Evolutionary conservation across 2,888 invertebrate genomes (phyloP).

Genomic region (Acanthopleura granulata): DNA sequence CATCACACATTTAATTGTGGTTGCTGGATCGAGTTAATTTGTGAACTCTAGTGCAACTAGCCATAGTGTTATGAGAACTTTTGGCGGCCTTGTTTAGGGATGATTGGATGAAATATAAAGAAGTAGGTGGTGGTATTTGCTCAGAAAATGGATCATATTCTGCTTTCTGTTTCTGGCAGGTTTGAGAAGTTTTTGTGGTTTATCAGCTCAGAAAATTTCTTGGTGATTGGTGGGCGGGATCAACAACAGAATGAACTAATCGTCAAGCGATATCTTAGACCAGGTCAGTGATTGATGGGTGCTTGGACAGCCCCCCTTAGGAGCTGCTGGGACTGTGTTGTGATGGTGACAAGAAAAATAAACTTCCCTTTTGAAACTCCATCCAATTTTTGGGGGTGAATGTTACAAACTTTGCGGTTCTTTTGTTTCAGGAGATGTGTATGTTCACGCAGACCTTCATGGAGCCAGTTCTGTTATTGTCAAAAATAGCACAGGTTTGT

Average conservation of each 20-base stretch:
- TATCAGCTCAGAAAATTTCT: slow-evolving; percentile 91
- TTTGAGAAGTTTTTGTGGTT: slow-evolving; percentile 99
- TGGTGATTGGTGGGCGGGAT: slow-evolving; percentile 94
- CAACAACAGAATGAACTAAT: slow-evolving; percentile 98
- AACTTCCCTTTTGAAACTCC: no score
- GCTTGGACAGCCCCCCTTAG: slow-evolving; percentile 72
- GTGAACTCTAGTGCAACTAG: no score
- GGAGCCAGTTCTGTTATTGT: slow-evolving; percentile 82
- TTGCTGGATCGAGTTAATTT: no score
- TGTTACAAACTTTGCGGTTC: no score
- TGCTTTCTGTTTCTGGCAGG: slow-evolving; percentile 44
- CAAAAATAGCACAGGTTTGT: slow-evolving; percentile 80
- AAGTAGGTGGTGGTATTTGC: no score
- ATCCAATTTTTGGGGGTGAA: no score
- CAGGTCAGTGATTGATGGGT: slow-evolving; percentile 44
- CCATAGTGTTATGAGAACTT: no score
- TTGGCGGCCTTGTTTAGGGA: no score
- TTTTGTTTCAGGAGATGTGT: slow-evolving; percentile 79
- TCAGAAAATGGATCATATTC: no score
- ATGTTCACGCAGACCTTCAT: slow-evolving; percentile 91
- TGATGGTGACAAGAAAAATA: no score
- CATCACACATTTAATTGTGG: no score
- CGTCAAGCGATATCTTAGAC: slow-evolving; percentile 89
- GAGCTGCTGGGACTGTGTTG: background rate
- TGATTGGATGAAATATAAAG: no score